Base-by-base conservation (phyloP, 2,113 vertebrate genomes). In the Anarrhichthys ocellatus region DNA sequence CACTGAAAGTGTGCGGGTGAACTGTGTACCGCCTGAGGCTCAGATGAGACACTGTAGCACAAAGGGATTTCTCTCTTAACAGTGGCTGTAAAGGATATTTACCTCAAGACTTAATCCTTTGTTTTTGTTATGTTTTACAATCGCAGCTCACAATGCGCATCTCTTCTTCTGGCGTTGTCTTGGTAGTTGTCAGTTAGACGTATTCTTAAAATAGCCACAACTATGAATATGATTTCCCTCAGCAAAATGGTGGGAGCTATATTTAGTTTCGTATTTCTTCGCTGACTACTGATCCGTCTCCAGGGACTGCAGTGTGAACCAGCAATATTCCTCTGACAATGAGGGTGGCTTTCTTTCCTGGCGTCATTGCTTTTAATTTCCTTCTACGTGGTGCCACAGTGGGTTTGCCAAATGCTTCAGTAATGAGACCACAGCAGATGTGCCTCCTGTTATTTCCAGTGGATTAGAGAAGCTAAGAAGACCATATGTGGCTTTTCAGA, bases 281-380 rank as follows among this genome's bases (percentile, higher is more conserved):
- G 11, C 73, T 67, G 66, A 24, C 67, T 75, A 80, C 66, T 76
- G 80, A 46, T 74, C 42, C 54, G 42, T 86, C 48, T 87, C 44
- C 1, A 27, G 64, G 59, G 82, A 68, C 32, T 44, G 42, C 67
- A 70, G 59, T 65, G n/a, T 65, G n/a, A 22, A 68, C 65, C 59
- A 78, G 73, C 36, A 52, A 46, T 80, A 83, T 74, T 71, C 29
- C 64, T 72, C 42, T 72, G 71, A 59, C 73, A 66, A 11, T 54
- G 50, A 79, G 44, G 56, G 74, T 71, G 42, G 22, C 24, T 84
- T 78, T 86, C 64, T 77, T 34, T 87, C 76, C 44, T 81, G 69
- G 56, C 56, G 74, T 81, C 70, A 82, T 89, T n/a, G 46, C 74
- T 74, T 89, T 88, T 87, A 77, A 86, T 91, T 93, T 92, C 88